Conservation (phyloP, 2,888 invertebrate genomes). For the Noctuana brunneofusca region DNA sequence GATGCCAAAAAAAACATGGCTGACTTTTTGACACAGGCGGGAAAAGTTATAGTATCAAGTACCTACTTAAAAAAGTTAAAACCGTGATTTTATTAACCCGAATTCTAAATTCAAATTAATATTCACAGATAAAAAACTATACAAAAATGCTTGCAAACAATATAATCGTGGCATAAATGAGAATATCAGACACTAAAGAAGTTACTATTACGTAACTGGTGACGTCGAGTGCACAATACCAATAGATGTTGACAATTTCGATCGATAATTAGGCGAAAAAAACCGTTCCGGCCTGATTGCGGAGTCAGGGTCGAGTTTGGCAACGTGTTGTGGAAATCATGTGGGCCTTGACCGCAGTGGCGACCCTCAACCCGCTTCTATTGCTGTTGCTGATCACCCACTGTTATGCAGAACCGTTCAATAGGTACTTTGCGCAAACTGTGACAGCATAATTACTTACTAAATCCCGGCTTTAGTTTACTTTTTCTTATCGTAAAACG, state of each 20-base stretch:
- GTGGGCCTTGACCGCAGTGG: slow-evolving; percentile 65
- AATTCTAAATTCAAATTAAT: slow-evolving; percentile 27
- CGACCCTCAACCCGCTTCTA: slow-evolving; percentile 66
- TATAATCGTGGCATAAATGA: slow-evolving; percentile 16
- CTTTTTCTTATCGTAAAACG: too few species aligned
- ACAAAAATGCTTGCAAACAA: slow-evolving; percentile 15
- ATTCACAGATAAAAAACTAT: slow-evolving; percentile 1
- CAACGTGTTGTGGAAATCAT: slow-evolving; percentile 69
- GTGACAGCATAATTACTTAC: slow-evolving; percentile 10
- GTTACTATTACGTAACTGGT: slow-evolving; percentile 30
- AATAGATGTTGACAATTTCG: slow-evolving; percentile 44
- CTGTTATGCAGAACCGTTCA: slow-evolving; percentile 27
- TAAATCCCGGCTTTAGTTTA: background rate
- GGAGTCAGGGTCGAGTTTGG: slow-evolving; percentile 76
- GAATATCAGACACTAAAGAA: slow-evolving; percentile 29
- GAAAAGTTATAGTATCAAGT: background rate
- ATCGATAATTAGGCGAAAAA: slow-evolving; percentile 69
- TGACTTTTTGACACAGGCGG: background rate
- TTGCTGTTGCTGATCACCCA: slow-evolving; percentile 3
- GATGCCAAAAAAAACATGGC: background rate
- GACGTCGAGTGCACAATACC: slow-evolving; percentile 35
- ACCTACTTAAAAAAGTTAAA: background rate
- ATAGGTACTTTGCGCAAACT: slow-evolving; percentile 10
- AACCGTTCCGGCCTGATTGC: slow-evolving; percentile 80
- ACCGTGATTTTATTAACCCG: background rate